phyloP scores from a whole-genome alignment of 2,888 invertebrate genomes.

The Heliothis peltigera region DNA sequence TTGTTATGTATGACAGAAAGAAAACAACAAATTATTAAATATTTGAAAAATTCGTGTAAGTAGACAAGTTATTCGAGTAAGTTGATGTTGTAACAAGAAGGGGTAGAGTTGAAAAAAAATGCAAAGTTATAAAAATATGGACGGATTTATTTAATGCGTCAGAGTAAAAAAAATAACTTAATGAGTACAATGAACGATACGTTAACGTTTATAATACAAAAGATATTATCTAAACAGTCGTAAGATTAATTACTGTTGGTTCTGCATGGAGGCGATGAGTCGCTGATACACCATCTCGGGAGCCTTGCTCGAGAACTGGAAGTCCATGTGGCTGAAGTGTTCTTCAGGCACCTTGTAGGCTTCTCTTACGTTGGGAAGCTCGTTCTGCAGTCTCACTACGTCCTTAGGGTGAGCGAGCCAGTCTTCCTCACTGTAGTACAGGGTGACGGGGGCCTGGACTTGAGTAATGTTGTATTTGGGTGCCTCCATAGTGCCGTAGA shows the following conservation, averaged over 20 bases:
- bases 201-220: conserved; percentile 53
- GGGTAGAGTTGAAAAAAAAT: neutral
- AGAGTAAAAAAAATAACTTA: conserved; percentile 69
- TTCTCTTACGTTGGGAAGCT: conserved; percentile 89
- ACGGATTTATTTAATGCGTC: conserved; percentile 75
- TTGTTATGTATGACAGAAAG: no score
- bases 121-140: conserved; percentile 57
- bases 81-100: neutral
- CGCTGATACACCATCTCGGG: conserved; percentile 78
- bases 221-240: conserved; percentile 57
- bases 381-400: conserved; percentile 87
- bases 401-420: conserved; percentile 91
- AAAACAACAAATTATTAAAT: no score
- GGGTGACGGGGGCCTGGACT: conserved; percentile 80
- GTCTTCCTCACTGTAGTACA: conserved; percentile 90
- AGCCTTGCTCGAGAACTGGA: conserved; percentile 81
- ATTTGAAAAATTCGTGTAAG: no score
- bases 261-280: conserved; percentile 78
- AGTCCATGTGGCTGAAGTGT: conserved; percentile 85
- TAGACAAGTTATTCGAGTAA: neutral
- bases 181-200: conserved; percentile 60
- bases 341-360: conserved; percentile 89
- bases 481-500: conserved; percentile 78
- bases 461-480: conserved; percentile 80
- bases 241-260: conserved; percentile 53